phyloP scores from a whole-genome alignment of 2,888 invertebrate genomes.

The Eristalis pertinax region DNA sequence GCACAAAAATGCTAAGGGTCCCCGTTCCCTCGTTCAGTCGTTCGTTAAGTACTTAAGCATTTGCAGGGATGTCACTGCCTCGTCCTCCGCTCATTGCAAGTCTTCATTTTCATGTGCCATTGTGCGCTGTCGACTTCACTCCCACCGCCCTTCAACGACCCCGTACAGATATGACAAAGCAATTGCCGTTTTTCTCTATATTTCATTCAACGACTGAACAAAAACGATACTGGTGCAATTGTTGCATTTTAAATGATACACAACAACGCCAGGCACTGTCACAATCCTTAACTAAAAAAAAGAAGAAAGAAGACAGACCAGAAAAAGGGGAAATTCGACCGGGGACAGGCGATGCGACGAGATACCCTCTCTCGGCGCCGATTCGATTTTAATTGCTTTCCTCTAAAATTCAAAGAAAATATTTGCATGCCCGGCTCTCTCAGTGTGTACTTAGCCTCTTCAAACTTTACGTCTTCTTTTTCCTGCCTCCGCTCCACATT shows the following conservation, averaged over 20 bases:
- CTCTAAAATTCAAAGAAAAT: constrained; percentile 57
- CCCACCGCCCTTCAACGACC: background rate
- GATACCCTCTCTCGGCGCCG: constrained; percentile 25
- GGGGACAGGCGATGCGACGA: background rate
- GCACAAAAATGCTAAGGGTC: background rate
- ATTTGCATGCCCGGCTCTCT: constrained; percentile 42
- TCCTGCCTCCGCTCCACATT: background rate
- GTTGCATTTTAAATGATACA: constrained; percentile 56
- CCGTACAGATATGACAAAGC: background rate
- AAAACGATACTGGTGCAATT: constrained; percentile 31
- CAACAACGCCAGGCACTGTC: background rate
- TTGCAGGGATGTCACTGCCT: background rate
- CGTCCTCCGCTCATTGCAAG: background rate
- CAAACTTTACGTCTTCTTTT: background rate
- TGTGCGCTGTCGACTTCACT: background rate
- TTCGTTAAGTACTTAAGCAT: background rate
- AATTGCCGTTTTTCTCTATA: constrained; percentile 22
- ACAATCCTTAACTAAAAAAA: background rate
- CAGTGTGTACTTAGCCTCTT: constrained; percentile 17
- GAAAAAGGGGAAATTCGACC: background rate
- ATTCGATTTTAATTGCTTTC: constrained; percentile 68
- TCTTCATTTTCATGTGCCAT: background rate
- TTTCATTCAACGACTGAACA: constrained; percentile 43
- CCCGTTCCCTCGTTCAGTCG: background rate
- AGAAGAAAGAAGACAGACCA: background rate